Evolutionary conservation across 2,888 invertebrate species (phyloP), one percentile per base, ranked within the genome.

Genomic region (Calephelis perditalis): DNA sequence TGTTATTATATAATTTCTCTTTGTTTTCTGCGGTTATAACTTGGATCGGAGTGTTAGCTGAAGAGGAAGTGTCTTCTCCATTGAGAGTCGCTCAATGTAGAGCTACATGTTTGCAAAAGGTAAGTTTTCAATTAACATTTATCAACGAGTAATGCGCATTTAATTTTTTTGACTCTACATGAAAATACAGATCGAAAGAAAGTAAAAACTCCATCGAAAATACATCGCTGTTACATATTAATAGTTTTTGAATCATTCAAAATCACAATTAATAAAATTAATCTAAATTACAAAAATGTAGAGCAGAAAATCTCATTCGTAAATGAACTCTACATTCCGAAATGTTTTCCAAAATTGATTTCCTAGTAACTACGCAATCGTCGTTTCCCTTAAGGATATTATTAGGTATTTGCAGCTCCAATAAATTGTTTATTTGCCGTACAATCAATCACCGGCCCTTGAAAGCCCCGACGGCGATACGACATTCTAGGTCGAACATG

Each of bases 101-200:
- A 81, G 94, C 94, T 69, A 93, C 94, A 70, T 94, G 94, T 83
- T 91, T 94, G 74, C 92, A 94, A 91, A 93, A 92, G 94, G 94
- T 94, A 90, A 77, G 67, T 57, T 40, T 44, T 47, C 26, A 35
- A 12, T 12, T 36, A 26, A 26, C 26, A 26, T 26, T 26, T 26
- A 26, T 4, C 26, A 26, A 26, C 3, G 26, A 26, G 2, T 26
- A 26, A 26, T 26, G 26, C 26, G 26, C 26, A 26, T 26, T 26
- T 26, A 59, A 49, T 11, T 40, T 54, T 10, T 8, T 49, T 12
- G 36, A 8, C 40, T 56, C 43, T 26, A 44, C 26, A 7, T 3
- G 26, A 26, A 26, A 26, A 26, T 26, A 2, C 3, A 26, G 26
- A 15, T 10, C 10, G 43, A 35, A 26, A 26, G 26, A 26, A 26